A percentile compares a stretch with the other conserved stretches of the same genome.
Evolutionary conservation across 2,888 invertebrate genomes (phyloP).

Genomic region (Apamea epomidion): DNA sequence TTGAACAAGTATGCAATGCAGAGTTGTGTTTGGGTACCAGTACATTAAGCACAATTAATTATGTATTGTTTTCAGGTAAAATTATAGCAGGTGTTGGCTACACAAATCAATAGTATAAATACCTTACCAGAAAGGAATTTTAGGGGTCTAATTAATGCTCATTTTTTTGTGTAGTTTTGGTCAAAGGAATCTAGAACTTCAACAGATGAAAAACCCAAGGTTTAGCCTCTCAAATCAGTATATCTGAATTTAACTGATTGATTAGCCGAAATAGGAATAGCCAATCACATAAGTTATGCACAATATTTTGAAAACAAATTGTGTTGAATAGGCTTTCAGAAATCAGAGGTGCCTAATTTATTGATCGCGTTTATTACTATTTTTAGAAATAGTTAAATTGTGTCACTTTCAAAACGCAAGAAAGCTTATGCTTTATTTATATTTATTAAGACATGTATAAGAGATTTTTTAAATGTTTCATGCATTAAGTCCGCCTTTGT

Average conservation of each 20-base stretch:
- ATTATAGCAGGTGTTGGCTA: slow-evolving; percentile 31
- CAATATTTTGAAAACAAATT: background rate
- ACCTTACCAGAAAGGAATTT: slow-evolving; percentile 52
- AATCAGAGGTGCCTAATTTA: background rate
- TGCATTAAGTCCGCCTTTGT: no score
- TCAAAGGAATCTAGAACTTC: background rate
- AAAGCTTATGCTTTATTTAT: background rate
- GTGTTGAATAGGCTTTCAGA: background rate
- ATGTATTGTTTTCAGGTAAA: slow-evolving; percentile 32
- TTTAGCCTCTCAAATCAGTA: background rate
- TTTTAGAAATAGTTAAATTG: background rate
- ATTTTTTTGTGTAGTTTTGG: background rate
- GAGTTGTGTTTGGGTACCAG: slow-evolving; percentile 48
- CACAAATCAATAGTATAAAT: slow-evolving; percentile 38
- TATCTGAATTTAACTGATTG: no score
- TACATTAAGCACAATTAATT: slow-evolving; percentile 38
- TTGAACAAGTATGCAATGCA: slow-evolving; percentile 15
- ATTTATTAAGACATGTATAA: background rate
- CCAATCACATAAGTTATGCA: background rate
- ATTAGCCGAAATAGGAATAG: no score
- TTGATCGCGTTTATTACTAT: no score
- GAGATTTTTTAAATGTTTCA: background rate
- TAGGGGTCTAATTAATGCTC: background rate
- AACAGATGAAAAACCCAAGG: background rate
- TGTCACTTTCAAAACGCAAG: background rate